Evolutionary conservation across 2,888 invertebrate genomes (phyloP), one percentile per base, ranked within the genome.

Genomic region (Morpho deidamia): DNA sequence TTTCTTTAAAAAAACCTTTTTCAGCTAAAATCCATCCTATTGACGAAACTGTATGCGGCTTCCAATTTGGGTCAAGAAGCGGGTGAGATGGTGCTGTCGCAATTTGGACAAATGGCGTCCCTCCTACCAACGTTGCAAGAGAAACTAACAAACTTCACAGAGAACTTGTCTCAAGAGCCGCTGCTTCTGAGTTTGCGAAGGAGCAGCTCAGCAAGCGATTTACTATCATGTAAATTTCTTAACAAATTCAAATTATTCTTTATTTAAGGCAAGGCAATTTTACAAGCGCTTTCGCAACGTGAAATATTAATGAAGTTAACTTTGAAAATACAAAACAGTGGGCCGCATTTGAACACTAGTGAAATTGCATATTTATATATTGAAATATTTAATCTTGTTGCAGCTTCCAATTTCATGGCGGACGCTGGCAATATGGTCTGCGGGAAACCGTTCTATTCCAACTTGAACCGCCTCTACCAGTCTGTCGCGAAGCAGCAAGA

Each of bases 371-470:
- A n/a, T n/a, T n/a, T n/a, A 23, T 23, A 23, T 23, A 23, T 23
- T 23, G 5, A 23, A 5, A 23, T 23, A 23, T 23, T 0, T 14
- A 42, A 33, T 12, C 37, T 39, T 32, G 9, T 58, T 60, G 0
- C 68, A 91, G 91, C 82, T 10, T 62, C 82, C 0, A 72, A 80
- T 9, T 90, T 92, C 65, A 78, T 94, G 53, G 78, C 90, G 0
- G 90, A 91, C 44, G 86, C 91, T 0, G 93, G 93, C 8, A 83
- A 83, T 51, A 77, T 93, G 76, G 58, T 94, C 32, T 94, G 94
- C 56, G 93, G 93, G 0, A 89, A 88, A 61, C 90, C 92, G 0
- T 90, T 94, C 69, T 63, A 69, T 1, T 60, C 80, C 0, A 73
- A 72, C 33, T 65, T 76, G 11, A 83, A 82, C 49, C 74, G 87